Base-by-base conservation (phyloP, 2,113 vertebrate species). In the Talpa occidentalis region DNA sequence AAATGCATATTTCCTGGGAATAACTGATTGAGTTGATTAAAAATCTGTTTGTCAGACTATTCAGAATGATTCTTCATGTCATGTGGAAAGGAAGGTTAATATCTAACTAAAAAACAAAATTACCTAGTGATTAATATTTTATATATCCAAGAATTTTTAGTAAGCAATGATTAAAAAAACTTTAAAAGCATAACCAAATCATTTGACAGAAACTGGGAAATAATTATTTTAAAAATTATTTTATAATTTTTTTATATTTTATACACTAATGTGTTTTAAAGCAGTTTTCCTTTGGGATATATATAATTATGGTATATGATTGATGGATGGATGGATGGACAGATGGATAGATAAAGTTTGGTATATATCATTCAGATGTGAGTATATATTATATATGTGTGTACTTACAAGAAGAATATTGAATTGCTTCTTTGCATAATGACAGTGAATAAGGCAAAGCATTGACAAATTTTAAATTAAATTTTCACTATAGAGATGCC, bases 61-160 rank as follows among this genome's bases (percentile, higher is more conserved):
- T 87, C 28, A 62, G 11, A 91, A 93, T 54, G 37, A 83, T 35
- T 96, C 93, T 95, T 83, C 76, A 30, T 69, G 30, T 49, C 88
- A 95, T 96, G 83, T 85, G 17, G 44, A 95, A 97, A 97, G 93
- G 70, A 96, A 95, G 59, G n/a, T 73, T 95, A 40, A 88, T 95
- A 94, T 82, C 62, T 74, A 96, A 81, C 74, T 97, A 96, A 93
- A 93, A 35, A 80, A 81, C 59, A 47, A 59, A 95, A 93, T 62
- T 91, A 52, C 88, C 70, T 94, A 96, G 88, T 92, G 76, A 77
- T 47, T 84, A 37, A 84, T 94, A 35, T 87, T 95, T 88, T 44
- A 54, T 94, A 82, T 70, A 91, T 11, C 49, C n/a, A 87, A 69
- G 37, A 93, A 32, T 73, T 88, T 64, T 87, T 73, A 70, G 84